phyloP scores from a whole-genome alignment of 2,797 vertebrate species.

The Channa striata region DNA sequence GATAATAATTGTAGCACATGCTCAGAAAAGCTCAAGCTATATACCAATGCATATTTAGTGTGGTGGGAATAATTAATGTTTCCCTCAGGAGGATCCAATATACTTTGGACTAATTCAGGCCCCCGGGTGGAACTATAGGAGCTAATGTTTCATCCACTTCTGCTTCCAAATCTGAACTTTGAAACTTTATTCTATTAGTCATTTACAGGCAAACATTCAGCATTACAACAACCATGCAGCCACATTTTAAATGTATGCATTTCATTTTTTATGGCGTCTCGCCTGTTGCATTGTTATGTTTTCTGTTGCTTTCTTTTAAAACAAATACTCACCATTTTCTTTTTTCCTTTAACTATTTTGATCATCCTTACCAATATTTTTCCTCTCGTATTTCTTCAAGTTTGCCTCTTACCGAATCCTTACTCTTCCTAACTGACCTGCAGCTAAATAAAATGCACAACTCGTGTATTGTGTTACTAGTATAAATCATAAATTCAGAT shows the following conservation, averaged over 20 bases:
- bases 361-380: not conserved
- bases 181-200: not conserved
- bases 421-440: not conserved
- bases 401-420: not conserved
- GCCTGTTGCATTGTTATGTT: too few species aligned
- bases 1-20: not conserved
- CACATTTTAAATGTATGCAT: not conserved
- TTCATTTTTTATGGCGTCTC: not conserved
- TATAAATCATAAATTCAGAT: too few species aligned
- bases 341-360: not conserved
- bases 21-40: too few species aligned
- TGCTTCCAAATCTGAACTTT: constrained; percentile 2
- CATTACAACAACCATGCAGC: not conserved
- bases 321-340: too few species aligned
- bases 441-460: too few species aligned
- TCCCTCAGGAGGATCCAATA: not conserved
- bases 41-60: too few species aligned
- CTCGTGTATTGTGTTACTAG: too few species aligned
- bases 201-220: not conserved
- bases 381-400: too few species aligned
- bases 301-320: not conserved
- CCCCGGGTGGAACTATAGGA: too few species aligned
- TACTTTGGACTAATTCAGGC: not conserved
- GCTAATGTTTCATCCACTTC: not conserved
- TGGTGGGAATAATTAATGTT: too few species aligned